These are phyloP conservation scores for Mustela nigripes DNA, from an alignment of 2,113 vertebrate species.

Conservation along the genomic window DNA sequence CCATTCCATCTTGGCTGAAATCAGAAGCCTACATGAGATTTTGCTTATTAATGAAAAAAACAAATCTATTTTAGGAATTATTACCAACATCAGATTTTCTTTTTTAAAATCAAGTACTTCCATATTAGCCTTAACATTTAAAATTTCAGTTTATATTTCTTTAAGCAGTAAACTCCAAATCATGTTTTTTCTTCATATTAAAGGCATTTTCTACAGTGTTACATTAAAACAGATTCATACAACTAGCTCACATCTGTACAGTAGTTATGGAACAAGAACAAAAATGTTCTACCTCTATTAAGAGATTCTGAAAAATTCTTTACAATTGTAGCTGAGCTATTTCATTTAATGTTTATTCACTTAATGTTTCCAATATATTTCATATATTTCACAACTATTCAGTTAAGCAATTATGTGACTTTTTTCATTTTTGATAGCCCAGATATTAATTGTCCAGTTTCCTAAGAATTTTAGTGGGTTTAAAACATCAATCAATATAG, in stretches of 20 bases:
- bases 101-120: constrained; percentile 24
- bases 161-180: background rate
- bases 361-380: background rate
- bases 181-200: background rate
- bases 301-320: background rate
- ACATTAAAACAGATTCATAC: background rate
- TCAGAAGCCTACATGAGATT: background rate
- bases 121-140: background rate
- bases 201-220: background rate
- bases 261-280: background rate
- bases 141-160: background rate
- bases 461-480: background rate
- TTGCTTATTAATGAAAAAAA: background rate
- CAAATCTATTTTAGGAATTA: background rate
- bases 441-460: background rate
- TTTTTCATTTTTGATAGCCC: background rate
- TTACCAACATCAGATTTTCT: background rate
- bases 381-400: background rate
- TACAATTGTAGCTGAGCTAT: background rate
- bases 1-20: background rate
- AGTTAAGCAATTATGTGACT: background rate
- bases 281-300: background rate
- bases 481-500: background rate
- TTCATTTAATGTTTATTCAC: background rate
- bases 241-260: background rate